Base-by-base conservation (phyloP, 2,888 invertebrate species). In the Patella caerulea region DNA sequence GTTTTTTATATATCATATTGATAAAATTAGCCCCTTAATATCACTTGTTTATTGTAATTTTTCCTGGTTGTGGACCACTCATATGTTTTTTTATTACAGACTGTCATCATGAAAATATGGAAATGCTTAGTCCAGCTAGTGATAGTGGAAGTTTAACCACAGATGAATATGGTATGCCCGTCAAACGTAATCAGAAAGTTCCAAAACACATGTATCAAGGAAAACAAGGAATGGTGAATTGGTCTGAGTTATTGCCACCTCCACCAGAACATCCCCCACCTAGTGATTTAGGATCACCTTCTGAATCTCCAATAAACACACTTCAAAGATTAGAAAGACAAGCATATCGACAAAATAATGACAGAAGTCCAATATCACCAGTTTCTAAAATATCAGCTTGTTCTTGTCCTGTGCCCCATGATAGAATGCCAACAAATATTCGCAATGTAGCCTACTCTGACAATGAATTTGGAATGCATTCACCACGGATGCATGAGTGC, bases 241-340 rank as follows among this genome's bases (percentile, higher is more conserved):
- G 90, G 82, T 89, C 89, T 19, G 92, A 91, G 83, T 86, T 92
- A 80, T 87, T 92, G 9, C 92, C 92, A 24, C 92, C 92, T 24
- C 92, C 92, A 4, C 92, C 92, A 2, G 92, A 91, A 74, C 91
- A 92, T 81, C 92, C 92, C 14, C 92, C 92, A 12, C 90, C 91
- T 5, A 91, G 88, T 81, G 90, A 90, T 76, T 84, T 88, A 74
- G 89, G 89, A 9, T 87, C 90, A 7, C 88, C 89, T 11, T 83
- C 87, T 12, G 89, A 88, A 72, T 86, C 85, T n/a, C 83, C 86
- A 11, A 78, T 79, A 54, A 79, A 78, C 53, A 79, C 82, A 4
- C 79, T 82, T 72, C 80, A 82, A 53, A 75, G 78, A 17, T 74
- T 72, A 17, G 81, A 81, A 19, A 76, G 78, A 0, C 79, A 79